Evolutionary conservation across 2,888 invertebrate species (phyloP), one percentile per base, ranked within the genome.

Genomic region (Alcis repandata): DNA sequence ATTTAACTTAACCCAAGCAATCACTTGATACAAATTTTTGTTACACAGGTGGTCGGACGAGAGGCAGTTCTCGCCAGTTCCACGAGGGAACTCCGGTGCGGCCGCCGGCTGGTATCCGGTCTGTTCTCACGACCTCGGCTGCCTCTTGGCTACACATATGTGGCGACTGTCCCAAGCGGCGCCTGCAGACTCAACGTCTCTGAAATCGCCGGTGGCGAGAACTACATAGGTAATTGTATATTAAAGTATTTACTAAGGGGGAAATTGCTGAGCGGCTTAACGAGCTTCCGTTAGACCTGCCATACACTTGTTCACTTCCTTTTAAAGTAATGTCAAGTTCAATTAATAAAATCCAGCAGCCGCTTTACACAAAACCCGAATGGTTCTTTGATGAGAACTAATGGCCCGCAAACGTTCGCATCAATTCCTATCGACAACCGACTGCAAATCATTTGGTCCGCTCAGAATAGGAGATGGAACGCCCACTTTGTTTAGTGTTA

Each of bases 151-250:
- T 98, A 98, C 90, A 96, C 97, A 48, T 94, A 96, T 77, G 96
- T 98, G 59, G 96, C 97, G 6, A 96, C 96, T 48, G 95, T 98
- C 63, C 98, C 98, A 1, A 94, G 95, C 53, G 98, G 98, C 27
- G 98, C 98, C 45, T 98, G 98, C 86, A 96, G 97, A 74, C 95
- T 98, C 73, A 96, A 97, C 81, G 95, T 98, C 76, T 96, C 97
- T 10, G 98, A 98, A 87, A 93, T 98, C 58, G 95, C 96, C 67
- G 95, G 96, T 79, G 97, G 96, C 81, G 95, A 96, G 71, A 98
- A 98, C 90, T 96, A 96, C 86, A 94, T 98, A 79, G 98, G 98
- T 98, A 89, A 92, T 7, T 22, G n/a, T n/a, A n/a, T n/a, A n/a
- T n/a, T n/a, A n/a, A n/a, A n/a, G n/a, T n/a, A n/a, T n/a, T n/a